Base-by-base conservation (phyloP, 2,888 invertebrate genomes). In the Automeris io region DNA sequence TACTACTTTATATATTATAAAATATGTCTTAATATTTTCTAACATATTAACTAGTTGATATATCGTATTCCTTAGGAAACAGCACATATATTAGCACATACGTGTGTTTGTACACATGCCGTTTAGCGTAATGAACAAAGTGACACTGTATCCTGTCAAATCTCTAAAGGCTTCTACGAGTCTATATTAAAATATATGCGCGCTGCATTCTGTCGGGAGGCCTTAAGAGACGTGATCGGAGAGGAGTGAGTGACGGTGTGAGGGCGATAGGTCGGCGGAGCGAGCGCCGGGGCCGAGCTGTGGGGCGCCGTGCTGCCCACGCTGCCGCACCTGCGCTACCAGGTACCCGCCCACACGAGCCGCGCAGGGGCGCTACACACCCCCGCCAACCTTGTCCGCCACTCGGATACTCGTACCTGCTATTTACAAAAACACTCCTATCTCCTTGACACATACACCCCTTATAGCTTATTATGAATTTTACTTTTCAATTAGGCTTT, bases 251-350 rank as follows among this genome's bases (percentile, higher is more conserved):
- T 33, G 35, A 37, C 16, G 41, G 39, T 22, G 33, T 29, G 42
- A 32, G 39, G 39, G 32, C 32, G 45, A 41, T 43, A 45, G 60
- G 61, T 60, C 61, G 61, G 60, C 61, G 56, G 54, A 57, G 50
- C 44, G 51, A 49, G 49, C 53, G 51, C 50, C 53, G 52, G 51
- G 54, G 63, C 63, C 55, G 74, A 77, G 68, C 64, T 77, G 67
- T 79, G 79, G 80, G 69, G 64, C 48, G 68, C 72, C 46, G 62
- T 77, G 61, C 67, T 78, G 66, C 77, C 76, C 46, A 54, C 75
- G 47, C 62, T 78, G 60, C 69, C 74, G 51, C 62, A 60, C 44
- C 54, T 78, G 60, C 68, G 80, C 55, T 79, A 78, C 61, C 80
- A 78, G 80, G 79, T 80, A 74, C 54, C 35, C 40, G 37, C n/a